These are phyloP conservation scores for Beroe forskalii DNA, from an alignment of 37 sponge, comb jelly and placozoan genomes.

Conservation along the genomic window DNA sequence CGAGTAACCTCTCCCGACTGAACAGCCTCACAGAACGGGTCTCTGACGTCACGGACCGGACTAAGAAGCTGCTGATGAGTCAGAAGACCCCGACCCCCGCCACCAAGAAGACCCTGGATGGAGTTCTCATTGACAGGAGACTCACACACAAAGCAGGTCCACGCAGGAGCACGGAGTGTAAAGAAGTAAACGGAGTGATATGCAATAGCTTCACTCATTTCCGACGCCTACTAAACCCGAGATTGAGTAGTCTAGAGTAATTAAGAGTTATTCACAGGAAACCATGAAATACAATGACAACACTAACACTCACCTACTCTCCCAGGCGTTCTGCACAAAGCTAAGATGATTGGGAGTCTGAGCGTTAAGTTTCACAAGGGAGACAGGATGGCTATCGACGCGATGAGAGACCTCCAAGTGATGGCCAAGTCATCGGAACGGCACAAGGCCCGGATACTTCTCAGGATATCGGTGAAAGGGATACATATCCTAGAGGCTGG, in stretches of 20 bases:
- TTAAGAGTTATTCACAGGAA: no score
- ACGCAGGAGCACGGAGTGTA: no score
- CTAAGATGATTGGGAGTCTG: slow-evolving; percentile 52
- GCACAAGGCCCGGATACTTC: slow-evolving; percentile 4
- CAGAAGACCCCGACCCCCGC: slow-evolving; percentile 8
- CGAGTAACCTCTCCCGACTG: neutral
- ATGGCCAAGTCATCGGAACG: slow-evolving; percentile 25
- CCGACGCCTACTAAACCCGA: no score
- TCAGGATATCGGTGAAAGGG: slow-evolving; percentile 2
- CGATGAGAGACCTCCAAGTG: slow-evolving; percentile 33
- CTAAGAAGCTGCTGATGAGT: neutral
- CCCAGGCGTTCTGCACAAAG: slow-evolving; percentile 32
- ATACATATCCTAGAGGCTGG: neutral
- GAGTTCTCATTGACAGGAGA: slow-evolving; percentile 24
- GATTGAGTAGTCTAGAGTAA: no score
- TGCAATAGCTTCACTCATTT: no score
- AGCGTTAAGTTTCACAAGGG: slow-evolving; percentile 28
- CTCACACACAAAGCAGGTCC: no score
- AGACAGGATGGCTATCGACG: slow-evolving; percentile 45
- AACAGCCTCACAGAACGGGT: slow-evolving; percentile 15
- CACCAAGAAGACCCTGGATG: slow-evolving; percentile 8
- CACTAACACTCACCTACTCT: neutral
- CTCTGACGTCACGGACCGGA: neutral
- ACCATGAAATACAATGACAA: no score
- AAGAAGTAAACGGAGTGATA: no score